Evolutionary conservation across 2,113 vertebrate genomes (phyloP).

Genomic region (Nettapus auritus): DNA sequence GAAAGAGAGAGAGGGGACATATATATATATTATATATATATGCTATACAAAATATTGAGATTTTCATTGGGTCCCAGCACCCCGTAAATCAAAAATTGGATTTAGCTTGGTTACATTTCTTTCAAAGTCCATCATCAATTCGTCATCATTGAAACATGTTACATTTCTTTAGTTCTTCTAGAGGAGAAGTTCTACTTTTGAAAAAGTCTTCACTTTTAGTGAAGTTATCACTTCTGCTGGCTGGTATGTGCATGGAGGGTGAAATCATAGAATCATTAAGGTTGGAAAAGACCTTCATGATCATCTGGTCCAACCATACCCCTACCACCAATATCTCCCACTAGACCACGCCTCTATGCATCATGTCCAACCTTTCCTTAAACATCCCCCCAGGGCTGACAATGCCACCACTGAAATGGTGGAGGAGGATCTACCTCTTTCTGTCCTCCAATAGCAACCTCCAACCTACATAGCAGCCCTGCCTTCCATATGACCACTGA

Average conservation of each 20-base stretch:
- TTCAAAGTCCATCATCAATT: neutral
- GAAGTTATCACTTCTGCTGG: neutral
- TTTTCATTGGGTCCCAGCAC: neutral
- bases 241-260: neutral
- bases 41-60: neutral
- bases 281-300: too few relatives aligned
- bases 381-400: too few relatives aligned
- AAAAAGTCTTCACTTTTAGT: neutral
- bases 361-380: too few relatives aligned
- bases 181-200: neutral
- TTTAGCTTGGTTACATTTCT: neutral
- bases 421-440: neutral
- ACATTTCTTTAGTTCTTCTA: neutral
- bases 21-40: too few relatives aligned
- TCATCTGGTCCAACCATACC: too few relatives aligned
- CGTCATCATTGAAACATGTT: fast-evolving
- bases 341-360: too few relatives aligned
- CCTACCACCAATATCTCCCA: too few relatives aligned
- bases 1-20: neutral
- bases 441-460: neutral
- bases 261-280: neutral
- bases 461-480: neutral
- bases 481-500: neutral
- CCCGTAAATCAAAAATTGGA: neutral
- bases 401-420: too few relatives aligned